Percentiles rank a stretch among this genome's conserved stretches.
Conservation (phyloP, 2,888 invertebrate genomes). For the Sphecodes monilicornis region DNA sequence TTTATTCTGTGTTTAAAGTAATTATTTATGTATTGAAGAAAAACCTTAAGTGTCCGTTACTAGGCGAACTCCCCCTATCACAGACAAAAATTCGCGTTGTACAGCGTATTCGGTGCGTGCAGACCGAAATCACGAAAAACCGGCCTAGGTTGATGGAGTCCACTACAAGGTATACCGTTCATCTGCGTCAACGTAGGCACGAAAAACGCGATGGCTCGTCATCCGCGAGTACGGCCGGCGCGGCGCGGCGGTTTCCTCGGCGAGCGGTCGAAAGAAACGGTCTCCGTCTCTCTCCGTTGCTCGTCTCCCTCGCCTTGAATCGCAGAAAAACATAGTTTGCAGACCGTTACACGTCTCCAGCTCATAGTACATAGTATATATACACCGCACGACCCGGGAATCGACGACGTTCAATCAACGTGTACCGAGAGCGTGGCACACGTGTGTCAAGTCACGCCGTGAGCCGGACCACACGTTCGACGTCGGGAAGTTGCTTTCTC, state of each 20-base stretch:
- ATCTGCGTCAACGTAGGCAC: neutral
- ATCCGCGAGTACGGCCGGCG: conserved; percentile 27
- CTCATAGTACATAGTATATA: conserved; percentile 15
- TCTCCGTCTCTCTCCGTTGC: conserved; percentile 8
- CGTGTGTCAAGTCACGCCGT: conserved; percentile 60
- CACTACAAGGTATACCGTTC: conserved; percentile 46
- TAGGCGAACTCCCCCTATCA: neutral
- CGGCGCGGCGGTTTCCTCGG: conserved; percentile 11
- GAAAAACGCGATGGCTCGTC: conserved; percentile 52
- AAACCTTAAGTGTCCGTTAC: too few species aligned
- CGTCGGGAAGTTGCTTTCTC: conserved; percentile 42
- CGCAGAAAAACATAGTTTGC: conserved; percentile 52
- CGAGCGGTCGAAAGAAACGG: conserved; percentile 30
- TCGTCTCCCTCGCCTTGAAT: conserved; percentile 15
- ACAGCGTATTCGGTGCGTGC: neutral
- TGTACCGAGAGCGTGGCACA: conserved; percentile 43
- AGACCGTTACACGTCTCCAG: conserved; percentile 55
- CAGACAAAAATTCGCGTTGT: neutral
- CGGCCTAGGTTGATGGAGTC: conserved; percentile 2
- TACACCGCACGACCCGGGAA: conserved; percentile 27
- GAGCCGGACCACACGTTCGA: conserved; percentile 60
- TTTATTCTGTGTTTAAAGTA: too few species aligned
- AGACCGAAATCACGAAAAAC: neutral
- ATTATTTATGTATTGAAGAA: too few species aligned
- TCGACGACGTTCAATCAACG: conserved; percentile 59